phyloP scores from a whole-genome alignment of 2,888 invertebrate genomes.

The Eugnorisma glareosa region DNA sequence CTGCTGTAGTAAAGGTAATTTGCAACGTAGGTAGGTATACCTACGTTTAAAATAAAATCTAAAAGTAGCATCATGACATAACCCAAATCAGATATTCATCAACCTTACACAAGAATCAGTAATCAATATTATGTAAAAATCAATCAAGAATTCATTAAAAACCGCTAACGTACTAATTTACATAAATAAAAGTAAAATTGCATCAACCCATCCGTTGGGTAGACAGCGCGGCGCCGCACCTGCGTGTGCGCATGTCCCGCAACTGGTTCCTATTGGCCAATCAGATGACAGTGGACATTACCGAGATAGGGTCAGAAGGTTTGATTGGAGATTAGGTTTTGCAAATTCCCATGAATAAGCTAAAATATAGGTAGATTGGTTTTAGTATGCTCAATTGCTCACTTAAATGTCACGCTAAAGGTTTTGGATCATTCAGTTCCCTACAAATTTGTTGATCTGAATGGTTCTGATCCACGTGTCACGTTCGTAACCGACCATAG shows the following conservation, averaged over 20 bases:
- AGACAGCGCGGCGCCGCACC: conserved; percentile 84
- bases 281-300: conserved; percentile 48
- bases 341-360: neutral
- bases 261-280: conserved; percentile 66
- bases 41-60: neutral
- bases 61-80: conserved; percentile 18
- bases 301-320: conserved; percentile 46
- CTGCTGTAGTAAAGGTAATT: neutral
- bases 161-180: conserved; percentile 46
- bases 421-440: no score
- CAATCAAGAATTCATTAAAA: conserved; percentile 43
- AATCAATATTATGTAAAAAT: conserved; percentile 53
- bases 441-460: neutral
- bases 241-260: conserved; percentile 72
- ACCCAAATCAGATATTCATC: conserved; percentile 6
- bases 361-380: neutral
- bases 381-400: no score
- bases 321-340: neutral
- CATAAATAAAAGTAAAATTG: conserved; percentile 65
- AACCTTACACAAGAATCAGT: conserved; percentile 41
- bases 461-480: neutral
- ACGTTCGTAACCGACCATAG: neutral
- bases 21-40: no score
- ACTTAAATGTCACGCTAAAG: neutral
- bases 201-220: conserved; percentile 56